Percentiles rank a stretch among this genome's conserved stretches.
Conservation (phyloP, 2,888 invertebrate species). For the Lutraria lutraria region DNA sequence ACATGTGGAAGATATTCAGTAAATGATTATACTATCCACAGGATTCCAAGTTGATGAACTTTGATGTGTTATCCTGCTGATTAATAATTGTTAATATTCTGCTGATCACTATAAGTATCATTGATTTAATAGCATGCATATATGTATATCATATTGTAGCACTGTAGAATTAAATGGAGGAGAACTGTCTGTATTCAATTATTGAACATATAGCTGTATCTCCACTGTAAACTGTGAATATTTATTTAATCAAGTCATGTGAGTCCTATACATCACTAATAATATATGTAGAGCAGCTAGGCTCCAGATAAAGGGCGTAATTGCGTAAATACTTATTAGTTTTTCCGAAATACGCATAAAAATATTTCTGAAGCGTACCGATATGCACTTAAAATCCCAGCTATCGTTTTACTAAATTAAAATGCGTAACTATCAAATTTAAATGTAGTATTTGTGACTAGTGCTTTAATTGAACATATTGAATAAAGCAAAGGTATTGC, state of each 20-base stretch:
- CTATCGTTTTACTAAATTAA: too few species aligned
- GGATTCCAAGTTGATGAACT: conserved; percentile 8
- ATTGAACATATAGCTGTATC: background rate
- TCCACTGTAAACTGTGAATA: background rate
- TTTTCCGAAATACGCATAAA: too few species aligned
- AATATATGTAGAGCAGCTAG: too few species aligned
- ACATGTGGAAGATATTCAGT: background rate
- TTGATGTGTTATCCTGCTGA: background rate
- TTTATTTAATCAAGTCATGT: background rate
- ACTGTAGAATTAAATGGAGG: too few species aligned
- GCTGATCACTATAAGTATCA: background rate
- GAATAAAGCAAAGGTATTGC: too few species aligned
- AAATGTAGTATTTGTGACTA: too few species aligned
- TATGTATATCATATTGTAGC: background rate
- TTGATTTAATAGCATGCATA: background rate
- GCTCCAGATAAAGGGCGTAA: too few species aligned
- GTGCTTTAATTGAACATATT: too few species aligned
- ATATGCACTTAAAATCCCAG: too few species aligned
- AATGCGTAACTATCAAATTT: too few species aligned
- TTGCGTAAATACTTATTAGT: too few species aligned
- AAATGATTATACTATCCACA: background rate
- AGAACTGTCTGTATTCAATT: background rate
- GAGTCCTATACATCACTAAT: background rate
- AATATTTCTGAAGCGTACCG: too few species aligned
- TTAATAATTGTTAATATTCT: background rate